Evolutionary conservation across 2,113 vertebrate genomes (phyloP), one percentile per base, ranked within the genome.

Genomic region (Coregonus clupeaformis): DNA sequence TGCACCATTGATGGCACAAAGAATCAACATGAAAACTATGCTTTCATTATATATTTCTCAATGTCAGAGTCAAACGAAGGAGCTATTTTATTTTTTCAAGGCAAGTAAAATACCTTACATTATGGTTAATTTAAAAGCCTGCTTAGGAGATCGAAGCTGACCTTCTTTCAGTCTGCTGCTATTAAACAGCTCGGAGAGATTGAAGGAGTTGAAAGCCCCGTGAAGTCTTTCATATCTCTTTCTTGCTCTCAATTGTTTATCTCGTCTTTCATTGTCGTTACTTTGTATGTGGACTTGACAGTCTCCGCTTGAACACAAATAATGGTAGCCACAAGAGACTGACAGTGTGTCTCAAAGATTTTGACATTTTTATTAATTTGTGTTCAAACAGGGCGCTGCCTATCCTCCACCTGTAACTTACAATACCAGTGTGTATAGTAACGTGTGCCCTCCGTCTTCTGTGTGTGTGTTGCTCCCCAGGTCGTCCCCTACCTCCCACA

Each of bases 401-500:
- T 20, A 4, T 20, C 14, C 5, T 20, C 18, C 14, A 55, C n/a
- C n/a, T 22, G 57, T 60, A 24, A 60, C 36, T 42, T 42, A 42
- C 36, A 42, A 11, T 42, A 42, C 9, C 57, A 24, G n/a, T 60
- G 57, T 60, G n/a, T 60, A 24, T 42, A 42, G 36, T 42, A 60
- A n/a, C n/a, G n/a, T n/a, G n/a, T 16, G 1, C 6, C 57, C 16
- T 22, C 57, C 60, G 1, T 80, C 36, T 52, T 52, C 13, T 52
- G 49, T 52, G 49, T 52, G 49, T 52, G 47, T 49, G 47, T 49
- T 69, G 72, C 70, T 78, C 81, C 73, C 75, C 80, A 96, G 95
- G 95, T 95, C 94, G 95, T 90, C 95, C 95, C 94, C 94, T 96
- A 84, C 95, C 95, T 95, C 95, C 95, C 92, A 95, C 95, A 91